Base-by-base conservation (phyloP, 2,797 vertebrate genomes). In the Sylvia borin region DNA sequence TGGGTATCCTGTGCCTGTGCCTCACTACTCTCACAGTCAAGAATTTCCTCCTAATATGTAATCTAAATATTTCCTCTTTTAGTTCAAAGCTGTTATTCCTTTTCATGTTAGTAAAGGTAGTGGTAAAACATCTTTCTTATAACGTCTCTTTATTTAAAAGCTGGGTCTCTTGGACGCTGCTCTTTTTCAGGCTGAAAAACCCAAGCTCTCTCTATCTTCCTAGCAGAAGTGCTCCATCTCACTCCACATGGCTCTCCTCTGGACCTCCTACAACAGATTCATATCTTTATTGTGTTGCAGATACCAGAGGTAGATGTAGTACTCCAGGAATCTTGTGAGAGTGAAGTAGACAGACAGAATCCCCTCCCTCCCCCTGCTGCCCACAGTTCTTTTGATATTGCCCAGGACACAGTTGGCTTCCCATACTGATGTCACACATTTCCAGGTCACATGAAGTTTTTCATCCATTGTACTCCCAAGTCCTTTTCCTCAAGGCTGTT, bases 391-490 rank as follows among this genome's bases (percentile, higher is more conserved):
- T 31, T 20, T 8, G 36, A 12, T n/a, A n/a, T 7, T 31, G 9
- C 25, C 17, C 42, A 29, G 24, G 15, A 40, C 6, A n/a, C 3
- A 1, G 4, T 0, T 40, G 26, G 4, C 16, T 67, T 75, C 32
- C 20, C 2, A 2, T 29, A 31, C 31, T 38, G 50, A 2, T 1
- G 18, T 16, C 1, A 0, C 8, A 8, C 12, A 24, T 42, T 29
- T 27, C 10, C 0, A 1, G 7, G 3, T 58, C 34, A 31, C 0
- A 0, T 8, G 4, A 16, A 24, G 8, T 2, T 71, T 79, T 43
- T 14, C 15, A 24, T 22, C 18, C 8, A 3, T 20, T 10, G 1
- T 5, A 43, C 5, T 17, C 12, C 7, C 6, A 43, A 16, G 5
- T 31, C 15, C 1, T 32, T 36, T 32, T 24, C 40, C 15, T 7